phyloP scores from a whole-genome alignment of 2,888 invertebrate species.

The Schizaphis graminum region DNA sequence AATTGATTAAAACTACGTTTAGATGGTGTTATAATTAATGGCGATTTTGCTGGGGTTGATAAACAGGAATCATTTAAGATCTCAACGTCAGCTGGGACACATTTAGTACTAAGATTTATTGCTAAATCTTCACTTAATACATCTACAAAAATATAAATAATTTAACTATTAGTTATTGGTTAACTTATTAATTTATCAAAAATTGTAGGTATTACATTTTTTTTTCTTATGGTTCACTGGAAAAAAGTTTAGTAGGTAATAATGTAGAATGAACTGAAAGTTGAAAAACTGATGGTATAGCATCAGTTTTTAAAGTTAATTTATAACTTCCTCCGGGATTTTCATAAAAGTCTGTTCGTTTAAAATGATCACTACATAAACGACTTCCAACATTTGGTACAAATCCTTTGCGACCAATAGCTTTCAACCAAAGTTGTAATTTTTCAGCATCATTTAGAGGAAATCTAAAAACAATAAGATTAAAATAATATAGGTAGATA shows the following conservation, averaged over 20 bases:
- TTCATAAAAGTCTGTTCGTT: background rate
- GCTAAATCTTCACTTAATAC: too few species aligned
- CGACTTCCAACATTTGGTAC: background rate
- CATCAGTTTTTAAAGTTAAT: background rate
- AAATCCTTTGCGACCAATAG: background rate
- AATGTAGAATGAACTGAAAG: background rate
- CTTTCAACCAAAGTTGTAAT: background rate
- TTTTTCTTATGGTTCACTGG: background rate
- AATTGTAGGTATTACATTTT: too few species aligned
- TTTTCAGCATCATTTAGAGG: background rate
- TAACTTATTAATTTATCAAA: too few species aligned
- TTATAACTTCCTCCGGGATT: slow-evolving; percentile 17
- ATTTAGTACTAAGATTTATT: too few species aligned
- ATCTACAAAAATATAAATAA: too few species aligned
- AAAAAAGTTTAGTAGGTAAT: background rate
- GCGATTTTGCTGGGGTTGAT: too few species aligned
- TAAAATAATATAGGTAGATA: too few species aligned
- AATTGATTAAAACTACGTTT: too few species aligned
- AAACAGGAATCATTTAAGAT: too few species aligned
- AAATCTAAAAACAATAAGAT: background rate
- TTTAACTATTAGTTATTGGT: too few species aligned
- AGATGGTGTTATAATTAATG: too few species aligned
- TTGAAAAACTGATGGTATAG: background rate
- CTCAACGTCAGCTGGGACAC: too few species aligned
- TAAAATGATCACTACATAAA: background rate